Base-by-base conservation (phyloP, 2,888 invertebrate species). In the Eurytoma adleriae region DNA sequence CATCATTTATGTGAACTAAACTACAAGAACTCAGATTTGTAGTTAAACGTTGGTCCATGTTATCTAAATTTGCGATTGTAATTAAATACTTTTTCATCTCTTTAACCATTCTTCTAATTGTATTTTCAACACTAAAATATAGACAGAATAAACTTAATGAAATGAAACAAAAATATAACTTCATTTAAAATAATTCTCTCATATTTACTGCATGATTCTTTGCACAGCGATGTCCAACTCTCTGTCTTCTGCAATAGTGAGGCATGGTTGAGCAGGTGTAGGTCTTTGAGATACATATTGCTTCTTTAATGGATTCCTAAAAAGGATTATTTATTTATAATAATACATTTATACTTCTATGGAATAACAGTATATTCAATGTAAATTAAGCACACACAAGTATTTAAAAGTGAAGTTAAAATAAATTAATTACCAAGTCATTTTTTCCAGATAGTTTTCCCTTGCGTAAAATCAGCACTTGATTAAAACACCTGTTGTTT, bases 71-170 rank as follows among this genome's bases (percentile, higher is more conserved):
- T 13, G 84, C 71, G 20, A 91, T 86, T 72, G 88, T 85, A 56
- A 88, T 89, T 61, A 89, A 82, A 79, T 91, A 91, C 24, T 88
- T 90, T 79, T 91, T 91, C 83, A 90, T 89, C 82, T 91, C 91
- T 83, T 91, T 92, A 5, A 87, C 89, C 68, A 92, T 84, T 74
- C 85, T 88, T 77, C 88, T 89, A 40, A 89, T 88, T 20, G 87
- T 87, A 48, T 88, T 90, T 83, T 91, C 91, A 54, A 89, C 85
- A 76, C 91, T 91, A 82, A 72, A 82, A 54, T 27, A 59, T 78
- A 57, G 10, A 64, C 48, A 62, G 13, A 61, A 14, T 48, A 66
- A 56, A 64, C 16, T 52, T 16, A 70, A 59, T 59, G 62, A 62
- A 67, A 74, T 14, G 40, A 1, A 30, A 56, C 57, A 61, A 67